Evolutionary conservation across 2,888 invertebrate genomes (phyloP), one percentile per base, ranked within the genome.

Genomic region (Malthinus flaveolus): DNA sequence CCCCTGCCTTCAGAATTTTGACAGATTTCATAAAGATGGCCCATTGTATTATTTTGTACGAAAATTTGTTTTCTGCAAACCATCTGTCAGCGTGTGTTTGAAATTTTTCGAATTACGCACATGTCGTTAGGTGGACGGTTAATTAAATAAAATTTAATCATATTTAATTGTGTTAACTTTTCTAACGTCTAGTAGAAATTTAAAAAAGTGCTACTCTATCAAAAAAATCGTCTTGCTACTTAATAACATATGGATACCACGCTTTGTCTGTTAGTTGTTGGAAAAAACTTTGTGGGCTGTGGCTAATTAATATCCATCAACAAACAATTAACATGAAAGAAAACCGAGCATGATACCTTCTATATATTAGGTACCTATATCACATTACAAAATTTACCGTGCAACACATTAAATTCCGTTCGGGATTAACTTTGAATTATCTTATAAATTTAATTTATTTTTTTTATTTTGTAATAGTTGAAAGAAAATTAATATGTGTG

Each of bases 251-350:
- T 23, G 23, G 23, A 23, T 23, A 23, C 23, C 23, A 23, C 23
- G 23, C 23, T 23, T 23, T 23, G 23, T 23, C 2, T 23, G 23
- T 23, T 23, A 23, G 23, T 23, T 3, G 23, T 23, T 3, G 23
- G n/a, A 32, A 46, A 50, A 46, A 62, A 56, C 47, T 42, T 23
- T 23, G 23, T 23, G 23, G 11, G 50, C 55, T 56, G 61, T 61
- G 49, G 51, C 64, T 59, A 66, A 66, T 66, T 63, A 55, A 64
- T 58, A 63, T 61, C 66, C 62, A 64, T 66, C 65, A 65, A 55
- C 64, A 52, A 15, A 49, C 63, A 48, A 64, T 66, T 64, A 64
- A 60, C 57, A 61, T 54, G 50, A 57, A 61, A 53, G 54, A 55
- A 48, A 47, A 48, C 56, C 58, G 55, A 58, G 56, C 56, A 49